Percentiles rank a stretch among this genome's conserved stretches.
Conservation (phyloP, 2,888 invertebrate genomes). For the Thecocarcelia acutangulata region DNA sequence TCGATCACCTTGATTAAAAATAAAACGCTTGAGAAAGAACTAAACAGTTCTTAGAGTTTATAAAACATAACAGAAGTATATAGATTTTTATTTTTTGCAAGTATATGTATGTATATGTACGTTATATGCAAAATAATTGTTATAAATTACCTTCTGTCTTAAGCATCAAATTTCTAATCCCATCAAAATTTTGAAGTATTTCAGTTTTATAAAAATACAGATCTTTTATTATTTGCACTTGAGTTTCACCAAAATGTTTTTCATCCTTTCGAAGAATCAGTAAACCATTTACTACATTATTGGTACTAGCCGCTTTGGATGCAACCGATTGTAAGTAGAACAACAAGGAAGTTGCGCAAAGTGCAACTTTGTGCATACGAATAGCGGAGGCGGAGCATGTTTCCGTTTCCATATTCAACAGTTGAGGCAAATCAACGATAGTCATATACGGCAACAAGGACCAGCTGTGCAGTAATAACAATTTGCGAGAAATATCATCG, state of each 20-base stretch:
- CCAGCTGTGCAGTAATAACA: conserved; percentile 71
- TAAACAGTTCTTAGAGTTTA: too few species aligned
- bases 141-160: conserved; percentile 11
- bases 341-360: conserved; percentile 64
- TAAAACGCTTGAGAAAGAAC: too few species aligned
- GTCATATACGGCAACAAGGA: conserved; percentile 71
- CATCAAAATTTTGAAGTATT: conserved; percentile 37
- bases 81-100: too few species aligned
- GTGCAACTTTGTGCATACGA: conserved; percentile 46
- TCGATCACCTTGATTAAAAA: too few species aligned
- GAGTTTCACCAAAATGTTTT: conserved; percentile 70
- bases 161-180: neutral
- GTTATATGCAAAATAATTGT: too few species aligned
- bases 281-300: conserved; percentile 45
- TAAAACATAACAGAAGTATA: too few species aligned
- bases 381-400: neutral
- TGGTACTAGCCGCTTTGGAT: neutral
- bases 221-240: conserved; percentile 73
- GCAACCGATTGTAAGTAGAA: conserved; percentile 65
- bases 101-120: too few species aligned
- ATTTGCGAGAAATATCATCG: conserved; percentile 71
- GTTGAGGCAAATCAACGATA: conserved; percentile 72
- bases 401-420: conserved; percentile 5
- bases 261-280: conserved; percentile 71
- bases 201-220: conserved; percentile 74